Base-by-base conservation (phyloP, 2,888 invertebrate species). In the Torymus aiolomorphi region DNA sequence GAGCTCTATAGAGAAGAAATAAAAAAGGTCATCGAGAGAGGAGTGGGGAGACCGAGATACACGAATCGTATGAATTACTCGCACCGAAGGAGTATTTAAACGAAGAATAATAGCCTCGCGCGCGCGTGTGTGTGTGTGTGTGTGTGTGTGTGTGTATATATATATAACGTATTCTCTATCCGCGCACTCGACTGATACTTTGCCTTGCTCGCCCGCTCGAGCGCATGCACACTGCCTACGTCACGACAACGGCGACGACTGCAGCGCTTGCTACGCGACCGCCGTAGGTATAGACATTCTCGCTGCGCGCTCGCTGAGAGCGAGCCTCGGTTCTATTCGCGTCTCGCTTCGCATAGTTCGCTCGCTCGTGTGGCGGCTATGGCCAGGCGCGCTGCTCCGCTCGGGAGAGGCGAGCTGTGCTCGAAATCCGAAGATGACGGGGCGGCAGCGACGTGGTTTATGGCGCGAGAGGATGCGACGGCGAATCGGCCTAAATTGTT, bases 281-380 rank as follows among this genome's bases (percentile, higher is more conserved):
- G 5, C 31, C 4, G 4, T 5, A 5, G 4, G 31, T 42, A 42
- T 5, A 42, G 8, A 42, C 42, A 42, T 42, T 42, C 42, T 42
- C 42, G 42, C 8, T 8, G 8, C 5, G 42, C 42, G 8, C 8
- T 13, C n/a, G n/a, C 14, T 52, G 66, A 11, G 42, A 67, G 62
- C 56, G 61, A 71, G 63, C 74, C 79, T 71, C 75, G 78, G 69
- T 80, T 82, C 80, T 82, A 80, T 82, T 82, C 82, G 73, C 69
- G 78, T 78, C 76, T 78, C 73, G 76, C 69, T 79, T 76, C 75
- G 72, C 78, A 78, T 80, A 80, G 79, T 75, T 79, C 76, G 65
- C 20, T 18, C 63, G 59, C 24, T 31, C 66, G 65, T 14, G 16
- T 20, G 18, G 16, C 63, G 0, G 31, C 5, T 5, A 8, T 42